phyloP scores from a whole-genome alignment of 2,113 vertebrate species.

The Caranx melampygus region DNA sequence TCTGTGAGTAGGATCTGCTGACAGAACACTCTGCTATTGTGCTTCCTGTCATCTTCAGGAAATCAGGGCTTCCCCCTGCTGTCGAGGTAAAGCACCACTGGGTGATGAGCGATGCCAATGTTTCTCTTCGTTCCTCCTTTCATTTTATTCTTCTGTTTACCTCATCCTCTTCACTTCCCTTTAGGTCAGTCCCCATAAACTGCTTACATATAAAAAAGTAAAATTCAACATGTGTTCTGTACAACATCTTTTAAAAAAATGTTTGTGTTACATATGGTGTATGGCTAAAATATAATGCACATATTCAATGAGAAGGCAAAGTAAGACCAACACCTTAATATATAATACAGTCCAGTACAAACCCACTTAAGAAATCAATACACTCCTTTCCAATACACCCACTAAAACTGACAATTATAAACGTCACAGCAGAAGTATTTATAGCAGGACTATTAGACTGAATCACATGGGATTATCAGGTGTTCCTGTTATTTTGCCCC shows the following conservation, averaged over 20 bases:
- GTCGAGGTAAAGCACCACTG: constrained; percentile 75
- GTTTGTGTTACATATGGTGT: too few relatives aligned
- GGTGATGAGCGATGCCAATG: constrained; percentile 68
- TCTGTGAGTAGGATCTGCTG: constrained; percentile 78
- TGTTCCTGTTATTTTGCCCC: constrained; percentile 28
- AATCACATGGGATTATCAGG: neutral
- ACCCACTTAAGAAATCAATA: neutral
- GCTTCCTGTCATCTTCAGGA: constrained; percentile 83
- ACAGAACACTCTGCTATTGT: constrained; percentile 81
- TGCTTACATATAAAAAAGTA: constrained; percentile 10
- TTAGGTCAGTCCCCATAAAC: neutral
- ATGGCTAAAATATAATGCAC: neutral
- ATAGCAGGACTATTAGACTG: neutral
- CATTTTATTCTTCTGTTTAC: constrained; percentile 41
- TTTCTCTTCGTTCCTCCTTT: constrained; percentile 43
- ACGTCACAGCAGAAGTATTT: neutral
- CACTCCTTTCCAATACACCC: neutral
- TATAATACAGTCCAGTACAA: neutral
- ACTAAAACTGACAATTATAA: neutral
- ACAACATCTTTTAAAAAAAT: constrained; percentile 2
- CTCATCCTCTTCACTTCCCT: constrained; percentile 15
- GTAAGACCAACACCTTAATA: neutral
- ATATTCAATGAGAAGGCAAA: neutral
- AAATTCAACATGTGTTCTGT: neutral
- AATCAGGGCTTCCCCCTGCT: constrained; percentile 80